Evolutionary conservation across 1,140 invertebrate species (phyloP), one percentile per base, ranked within the genome.

Genomic region (Nebria ingens): DNA sequence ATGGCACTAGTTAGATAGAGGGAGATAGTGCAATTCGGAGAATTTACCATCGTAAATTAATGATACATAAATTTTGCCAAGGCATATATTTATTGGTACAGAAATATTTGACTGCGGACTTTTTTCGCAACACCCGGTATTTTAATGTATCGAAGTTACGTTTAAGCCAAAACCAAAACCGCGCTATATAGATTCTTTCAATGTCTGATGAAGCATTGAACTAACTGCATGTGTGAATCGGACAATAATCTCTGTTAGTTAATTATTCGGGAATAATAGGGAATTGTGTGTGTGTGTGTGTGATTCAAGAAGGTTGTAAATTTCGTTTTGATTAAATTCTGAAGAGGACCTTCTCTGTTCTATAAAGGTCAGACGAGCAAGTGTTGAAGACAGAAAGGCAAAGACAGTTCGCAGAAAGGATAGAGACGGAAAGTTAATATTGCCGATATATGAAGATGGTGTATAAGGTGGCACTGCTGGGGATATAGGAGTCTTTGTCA

Each of bases 141-240:
- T 45, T 45, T 45, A 45, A 45, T 45, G 40, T 45, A 45, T 45
- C 40, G 40, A 45, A n/a, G n/a, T n/a, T n/a, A n/a, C n/a, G n/a
- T n/a, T n/a, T n/a, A n/a, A n/a, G n/a, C n/a, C n/a, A n/a, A n/a
- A n/a, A n/a, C n/a, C n/a, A n/a, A n/a, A n/a, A n/a, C n/a, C n/a
- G n/a, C n/a, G n/a, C n/a, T n/a, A n/a, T n/a, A n/a, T n/a, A n/a
- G n/a, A n/a, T n/a, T n/a, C n/a, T n/a, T n/a, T n/a, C n/a, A n/a
- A n/a, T n/a, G n/a, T n/a, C n/a, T n/a, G n/a, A n/a, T n/a, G n/a
- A n/a, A n/a, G n/a, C n/a, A n/a, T n/a, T n/a, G n/a, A n/a, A n/a
- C n/a, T n/a, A n/a, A n/a, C n/a, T n/a, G n/a, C n/a, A n/a, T n/a
- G n/a, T n/a, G n/a, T n/a, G n/a, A n/a, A n/a, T n/a, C n/a, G n/a